phyloP scores from a whole-genome alignment of 2,113 vertebrate genomes.

The Colius striatus region DNA sequence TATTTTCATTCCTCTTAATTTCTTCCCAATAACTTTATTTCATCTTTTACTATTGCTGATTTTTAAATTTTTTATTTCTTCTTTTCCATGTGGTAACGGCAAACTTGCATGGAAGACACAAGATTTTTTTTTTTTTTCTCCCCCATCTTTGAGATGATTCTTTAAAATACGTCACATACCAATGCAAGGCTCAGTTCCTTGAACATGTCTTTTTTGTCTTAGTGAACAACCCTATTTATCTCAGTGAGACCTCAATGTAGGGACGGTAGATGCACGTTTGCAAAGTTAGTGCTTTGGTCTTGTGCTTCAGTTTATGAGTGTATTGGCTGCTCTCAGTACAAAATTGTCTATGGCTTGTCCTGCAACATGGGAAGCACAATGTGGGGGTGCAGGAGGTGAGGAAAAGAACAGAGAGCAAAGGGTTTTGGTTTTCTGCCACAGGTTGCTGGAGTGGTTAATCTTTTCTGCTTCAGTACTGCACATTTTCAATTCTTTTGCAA shows the following conservation, averaged over 20 bases:
- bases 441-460: neutral
- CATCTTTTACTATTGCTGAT: neutral
- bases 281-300: neutral
- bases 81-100: neutral
- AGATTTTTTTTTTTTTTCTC: neutral
- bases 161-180: neutral
- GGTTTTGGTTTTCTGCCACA: neutral
- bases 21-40: conserved; percentile 70
- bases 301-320: neutral
- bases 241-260: neutral
- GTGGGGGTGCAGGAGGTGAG: neutral
- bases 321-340: neutral
- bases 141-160: neutral
- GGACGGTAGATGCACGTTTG: neutral
- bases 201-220: neutral
- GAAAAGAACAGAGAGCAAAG: neutral
- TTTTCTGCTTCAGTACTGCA: neutral
- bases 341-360: neutral
- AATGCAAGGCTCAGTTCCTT: neutral
- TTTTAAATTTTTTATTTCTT: neutral
- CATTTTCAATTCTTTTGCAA: conserved; percentile 24
- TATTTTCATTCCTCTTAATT: conserved; percentile 69
- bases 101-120: neutral
- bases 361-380: neutral
- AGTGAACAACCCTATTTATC: neutral